Percentiles rank a stretch among this genome's conserved stretches.
Conservation (phyloP, 2,888 invertebrate species). For the Rambutsinella grinnellia region DNA sequence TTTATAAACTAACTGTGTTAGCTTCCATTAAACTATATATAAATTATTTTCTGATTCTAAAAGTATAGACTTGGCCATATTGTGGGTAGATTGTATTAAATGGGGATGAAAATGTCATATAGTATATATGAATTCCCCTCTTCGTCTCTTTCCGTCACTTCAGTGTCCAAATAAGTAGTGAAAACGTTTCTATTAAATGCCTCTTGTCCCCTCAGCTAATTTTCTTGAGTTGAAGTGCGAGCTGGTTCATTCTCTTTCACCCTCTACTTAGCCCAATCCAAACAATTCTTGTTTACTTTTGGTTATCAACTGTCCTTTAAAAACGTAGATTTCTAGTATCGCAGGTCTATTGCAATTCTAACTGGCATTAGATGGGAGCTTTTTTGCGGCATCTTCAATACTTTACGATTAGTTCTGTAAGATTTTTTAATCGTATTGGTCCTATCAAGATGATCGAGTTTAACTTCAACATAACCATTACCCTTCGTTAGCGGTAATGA, state of each 20-base stretch:
- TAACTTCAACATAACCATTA: no score
- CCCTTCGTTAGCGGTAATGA: constrained; percentile 16
- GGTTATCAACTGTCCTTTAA: constrained; percentile 4
- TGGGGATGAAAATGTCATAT: no score
- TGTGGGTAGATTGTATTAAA: no score
- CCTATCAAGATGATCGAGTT: no score
- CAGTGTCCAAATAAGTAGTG: not conserved
- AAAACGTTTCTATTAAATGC: not conserved
- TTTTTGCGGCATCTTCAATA: no score
- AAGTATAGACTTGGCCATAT: no score
- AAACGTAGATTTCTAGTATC: not conserved
- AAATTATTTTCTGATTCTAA: not conserved
- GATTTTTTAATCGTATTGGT: no score
- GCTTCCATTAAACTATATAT: not conserved
- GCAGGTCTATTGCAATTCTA: not conserved
- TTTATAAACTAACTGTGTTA: not conserved
- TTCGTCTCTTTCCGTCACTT: not conserved
- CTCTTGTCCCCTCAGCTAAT: constrained; percentile 29
- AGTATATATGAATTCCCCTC: not conserved
- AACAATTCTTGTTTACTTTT: constrained; percentile 38
- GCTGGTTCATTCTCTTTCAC: not conserved
- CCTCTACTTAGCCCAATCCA: constrained; percentile 35
- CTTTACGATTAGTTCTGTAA: no score
- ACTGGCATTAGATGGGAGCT: no score
- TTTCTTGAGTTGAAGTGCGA: constrained; percentile 11